Base-by-base conservation (phyloP, 2,888 invertebrate genomes). In the Glomeris marginata region DNA sequence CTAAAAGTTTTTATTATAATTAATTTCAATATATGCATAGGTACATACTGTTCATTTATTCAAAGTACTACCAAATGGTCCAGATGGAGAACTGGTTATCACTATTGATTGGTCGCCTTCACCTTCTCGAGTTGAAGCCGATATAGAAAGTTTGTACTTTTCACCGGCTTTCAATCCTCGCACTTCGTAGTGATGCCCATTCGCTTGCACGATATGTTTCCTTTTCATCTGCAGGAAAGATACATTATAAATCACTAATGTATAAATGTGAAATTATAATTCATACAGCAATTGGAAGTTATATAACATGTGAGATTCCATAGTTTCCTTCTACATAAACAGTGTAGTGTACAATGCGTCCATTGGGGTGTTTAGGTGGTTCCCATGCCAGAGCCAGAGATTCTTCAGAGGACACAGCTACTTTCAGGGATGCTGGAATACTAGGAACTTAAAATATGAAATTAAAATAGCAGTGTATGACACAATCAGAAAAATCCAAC, bases 341-440 rank as follows among this genome's bases (percentile, higher is more conserved):
- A 16, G 49, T 49, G 34, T 49, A 49, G 20, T 45, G 49, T 20
- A 45, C 37, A 13, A 49, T 38, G n/a, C n/a, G 36, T 18, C 49
- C 49, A 21, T 49, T 49, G 8, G 49, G 22, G 8, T 21, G 20
- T 11, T 15, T 45, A 16, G 49, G 49, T 6, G 38, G 13, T 49
- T 18, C 37, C 49, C 49, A 49, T 13, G 33, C 18, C 8, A 49
- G 37, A 4, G 44, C 4, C 18, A 49, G 22, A 2, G 49, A 49
- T 22, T 49, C 45, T 15, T 15, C 37, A 16, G 43, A 45, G 13
- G 44, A 49, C 15, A 36, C 44, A 8, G 44, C 15, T 11, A 41
- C 49, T 45, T 49, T 49, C 15, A 49, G n/a, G 4, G 18, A 35
- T 21, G 43, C 22, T 22, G 49, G 49, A 18, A 44, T 20, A n/a